phyloP scores from a whole-genome alignment of 2,113 vertebrate genomes.

The Elachura formosa region DNA sequence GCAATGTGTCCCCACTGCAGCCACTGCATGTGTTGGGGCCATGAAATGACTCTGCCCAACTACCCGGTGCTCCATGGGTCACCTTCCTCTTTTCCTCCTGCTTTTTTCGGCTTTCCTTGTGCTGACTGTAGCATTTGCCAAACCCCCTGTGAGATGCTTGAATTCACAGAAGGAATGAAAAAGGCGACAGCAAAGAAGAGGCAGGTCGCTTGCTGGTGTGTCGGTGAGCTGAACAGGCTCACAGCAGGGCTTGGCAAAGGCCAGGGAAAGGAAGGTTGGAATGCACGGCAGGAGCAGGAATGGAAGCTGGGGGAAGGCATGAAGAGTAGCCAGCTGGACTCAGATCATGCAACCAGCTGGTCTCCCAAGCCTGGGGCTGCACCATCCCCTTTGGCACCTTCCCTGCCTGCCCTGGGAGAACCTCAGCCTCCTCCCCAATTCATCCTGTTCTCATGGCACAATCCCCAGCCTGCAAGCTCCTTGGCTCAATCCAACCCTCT shows the following conservation, averaged over 20 bases:
- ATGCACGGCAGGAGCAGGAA: neutral
- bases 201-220: neutral
- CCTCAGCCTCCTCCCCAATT: neutral
- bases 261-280: neutral
- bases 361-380: neutral
- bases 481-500: neutral
- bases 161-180: neutral
- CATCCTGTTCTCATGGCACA: neutral
- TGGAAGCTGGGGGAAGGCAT: neutral
- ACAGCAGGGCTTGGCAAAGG: neutral
- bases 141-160: neutral
- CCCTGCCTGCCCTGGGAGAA: neutral
- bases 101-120: neutral
- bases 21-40: fast-evolving
- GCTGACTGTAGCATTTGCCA: neutral
- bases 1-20: neutral
- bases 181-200: neutral
- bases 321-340: neutral
- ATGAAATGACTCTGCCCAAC: neutral
- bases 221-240: neutral
- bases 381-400: neutral
- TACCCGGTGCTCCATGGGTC: neutral
- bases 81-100: neutral
- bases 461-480: neutral
- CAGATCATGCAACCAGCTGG: neutral